Base-by-base conservation (phyloP, 2,797 vertebrate species). In the Graptemys geographica region DNA sequence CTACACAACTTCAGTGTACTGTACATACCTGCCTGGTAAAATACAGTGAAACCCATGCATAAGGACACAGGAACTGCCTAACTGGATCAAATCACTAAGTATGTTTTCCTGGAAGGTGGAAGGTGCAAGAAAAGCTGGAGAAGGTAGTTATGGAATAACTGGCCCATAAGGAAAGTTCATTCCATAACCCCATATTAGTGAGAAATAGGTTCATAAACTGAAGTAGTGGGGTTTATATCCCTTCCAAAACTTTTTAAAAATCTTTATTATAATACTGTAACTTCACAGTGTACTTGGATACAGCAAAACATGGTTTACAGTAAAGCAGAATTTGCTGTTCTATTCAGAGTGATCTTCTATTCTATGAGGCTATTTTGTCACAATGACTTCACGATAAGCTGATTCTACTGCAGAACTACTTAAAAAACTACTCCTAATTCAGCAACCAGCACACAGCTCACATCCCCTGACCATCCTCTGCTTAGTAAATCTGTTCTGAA, bases 11-110 rank as follows among this genome's bases (percentile, higher is more conserved):
- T 47, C 25, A 76, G 44, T 47, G 23, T 76, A 47, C 13, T 28
- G 27, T 47, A 47, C 25, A 47, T 27, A 13, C 28, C 28, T 27
- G 7, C 27, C 72, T 28, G 13, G 12, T 28, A 76, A 76, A 28
- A 76, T 76, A 44, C 11, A 76, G 23, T 47, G 41, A 47, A 44
- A 28, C 41, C 3, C 23, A 76, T 76, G 15, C 6, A 28, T 25
- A 28, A 13, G 13, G 44, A 76, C 13, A 16, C 4, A 76, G 12
- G 37, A 76, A 47, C 10, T 31, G 16, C 0, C 0, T 2, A 83
- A 69, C 1, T n/a, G 37, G 0, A 52, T 55, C 55, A 88, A 15
- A 47, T 4, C 84, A 87, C 56, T 81, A 51, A 0, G 47, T 13
- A 21, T 33, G 15, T 79, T 85, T 86, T 81, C 23, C 8, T 84